Evolutionary conservation across 2,113 vertebrate species (phyloP).

Genomic region (Rhizomys pruinosus): DNA sequence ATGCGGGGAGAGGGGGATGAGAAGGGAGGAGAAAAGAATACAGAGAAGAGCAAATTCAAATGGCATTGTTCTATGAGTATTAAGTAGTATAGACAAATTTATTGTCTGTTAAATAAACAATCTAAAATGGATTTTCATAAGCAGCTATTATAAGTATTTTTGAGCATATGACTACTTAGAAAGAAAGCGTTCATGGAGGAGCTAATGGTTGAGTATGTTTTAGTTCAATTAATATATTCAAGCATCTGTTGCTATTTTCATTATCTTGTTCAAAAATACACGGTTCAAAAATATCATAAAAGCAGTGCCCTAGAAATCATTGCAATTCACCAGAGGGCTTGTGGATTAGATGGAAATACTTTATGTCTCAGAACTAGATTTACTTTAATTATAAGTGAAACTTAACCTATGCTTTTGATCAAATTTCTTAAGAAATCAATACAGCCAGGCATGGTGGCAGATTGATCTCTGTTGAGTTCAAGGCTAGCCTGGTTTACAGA

Average conservation of each 20-base stretch:
- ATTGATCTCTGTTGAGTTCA: no score
- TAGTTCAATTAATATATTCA: not conserved
- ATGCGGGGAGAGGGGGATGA: rapidly evolving
- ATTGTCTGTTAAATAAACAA: not conserved
- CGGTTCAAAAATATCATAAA: not conserved
- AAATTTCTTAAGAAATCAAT: not conserved
- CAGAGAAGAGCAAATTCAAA: not conserved
- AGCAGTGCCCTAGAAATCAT: not conserved
- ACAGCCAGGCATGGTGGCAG: no score
- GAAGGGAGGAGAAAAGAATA: not conserved
- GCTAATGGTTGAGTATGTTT: not conserved
- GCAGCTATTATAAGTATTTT: not conserved
- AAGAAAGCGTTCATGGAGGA: not conserved
- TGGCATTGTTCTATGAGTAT: not conserved
- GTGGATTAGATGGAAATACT: not conserved
- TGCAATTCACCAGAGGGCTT: not conserved
- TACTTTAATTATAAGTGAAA: not conserved
- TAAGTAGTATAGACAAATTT: not conserved
- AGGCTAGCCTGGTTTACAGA: no score
- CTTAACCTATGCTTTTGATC: not conserved
- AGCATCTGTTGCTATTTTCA: not conserved
- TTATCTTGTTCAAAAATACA: not conserved
- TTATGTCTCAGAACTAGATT: not conserved
- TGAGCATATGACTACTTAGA: not conserved
- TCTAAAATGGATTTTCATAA: not conserved